Evolutionary conservation across 1,140 invertebrate species (phyloP), one percentile per base, ranked within the genome.

Genomic region (Procambarus virginalis): DNA sequence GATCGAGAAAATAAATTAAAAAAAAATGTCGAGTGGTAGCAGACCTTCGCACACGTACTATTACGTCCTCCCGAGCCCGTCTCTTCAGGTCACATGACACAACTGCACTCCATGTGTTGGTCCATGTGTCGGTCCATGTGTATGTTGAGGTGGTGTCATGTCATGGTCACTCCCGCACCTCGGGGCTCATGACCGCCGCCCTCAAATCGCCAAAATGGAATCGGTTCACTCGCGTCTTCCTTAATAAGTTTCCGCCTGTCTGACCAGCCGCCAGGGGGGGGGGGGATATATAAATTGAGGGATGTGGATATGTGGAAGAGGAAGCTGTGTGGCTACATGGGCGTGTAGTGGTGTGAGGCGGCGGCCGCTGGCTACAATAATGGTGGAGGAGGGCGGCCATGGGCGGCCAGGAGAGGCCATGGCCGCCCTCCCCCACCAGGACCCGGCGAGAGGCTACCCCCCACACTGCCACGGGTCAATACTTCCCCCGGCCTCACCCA

Each of bases 371-470:
- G 64, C 64, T 68, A 68, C 64, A 68, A 68, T 17, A 68, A 1
- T 17, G 3, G 64, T 68, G 10, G 12, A 55, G 51, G 2, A 55
- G 12, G 51, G 51, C 8, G 12, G 12, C 51, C 51, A 55, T 55
- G 4, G 51, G 51, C 1, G 60, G 12, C 9, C 8, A 14, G 0
- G 17, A 20, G 68, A 73, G 2, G 22, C 68, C 68, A 68, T 73
- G 68, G 22, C n/a, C n/a, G 68, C 3, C n/a, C 68, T 6, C 22
- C n/a, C 12, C 12, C 3, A 34, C 68, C n/a, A 14, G 34, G 20
- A n/a, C 60, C 58, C 45, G 22, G 80, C 80, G 80, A 34, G 80
- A 82, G 80, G 80, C 80, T 82, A 82, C 55, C 51, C 8, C 51
- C 51, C 51, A 55, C 51, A 34, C 58, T 64, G 10, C 9, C 2